Conservation (phyloP, 30 jellyfish, hydroid and myxozoan genomes). For the Aurelia aurita complex sp. Pacific region DNA sequence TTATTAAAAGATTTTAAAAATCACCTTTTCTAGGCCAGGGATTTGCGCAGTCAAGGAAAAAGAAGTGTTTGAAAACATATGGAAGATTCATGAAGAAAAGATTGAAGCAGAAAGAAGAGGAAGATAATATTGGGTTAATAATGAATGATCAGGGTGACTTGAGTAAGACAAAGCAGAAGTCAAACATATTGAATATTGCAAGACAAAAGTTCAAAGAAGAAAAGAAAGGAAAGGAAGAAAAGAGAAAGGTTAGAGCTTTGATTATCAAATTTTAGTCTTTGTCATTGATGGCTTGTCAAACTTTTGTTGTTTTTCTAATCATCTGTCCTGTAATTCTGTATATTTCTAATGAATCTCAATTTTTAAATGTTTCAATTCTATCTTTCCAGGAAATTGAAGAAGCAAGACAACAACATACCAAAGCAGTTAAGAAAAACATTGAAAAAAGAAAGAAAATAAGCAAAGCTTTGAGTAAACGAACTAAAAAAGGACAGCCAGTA, state of each 20-base stretch:
- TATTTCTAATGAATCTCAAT: too few species aligned
- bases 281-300: too few species aligned
- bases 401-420: conserved; percentile 37
- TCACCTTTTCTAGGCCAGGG: conserved; percentile 68
- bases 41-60: conserved; percentile 65
- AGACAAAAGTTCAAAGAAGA: conserved; percentile 30
- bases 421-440: conserved; percentile 50
- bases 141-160: not conserved
- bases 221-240: conserved; percentile 18
- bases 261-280: too few species aligned
- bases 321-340: too few species aligned
- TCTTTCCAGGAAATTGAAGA: conserved; percentile 72
- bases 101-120: not conserved
- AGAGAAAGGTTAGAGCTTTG: conserved; percentile 15
- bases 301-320: too few species aligned
- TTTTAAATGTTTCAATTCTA: not conserved
- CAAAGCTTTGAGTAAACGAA: conserved; percentile 41
- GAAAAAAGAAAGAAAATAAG: conserved; percentile 68
- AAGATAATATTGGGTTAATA: not conserved
- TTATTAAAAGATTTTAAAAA: too few species aligned
- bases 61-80: conserved; percentile 51
- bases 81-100: conserved; percentile 27
- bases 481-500: conserved; percentile 86
- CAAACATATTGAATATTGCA: conserved; percentile 30
- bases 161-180: not conserved